Base-by-base conservation (phyloP, 2,797 vertebrate species). In the Strix occidentalis region DNA sequence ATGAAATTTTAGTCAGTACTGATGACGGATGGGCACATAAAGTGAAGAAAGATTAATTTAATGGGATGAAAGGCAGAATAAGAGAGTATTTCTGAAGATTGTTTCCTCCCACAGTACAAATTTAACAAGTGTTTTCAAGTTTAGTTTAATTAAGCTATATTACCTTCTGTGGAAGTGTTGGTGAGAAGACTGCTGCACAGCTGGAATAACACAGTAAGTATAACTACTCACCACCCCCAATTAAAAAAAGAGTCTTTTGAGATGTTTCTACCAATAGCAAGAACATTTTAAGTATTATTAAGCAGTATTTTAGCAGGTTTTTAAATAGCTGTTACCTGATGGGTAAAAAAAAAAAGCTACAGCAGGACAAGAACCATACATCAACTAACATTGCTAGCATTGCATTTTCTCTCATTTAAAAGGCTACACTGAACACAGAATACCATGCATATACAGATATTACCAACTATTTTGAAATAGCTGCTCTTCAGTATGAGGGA, bases 381-480 rank as follows among this genome's bases (percentile, higher is more conserved):
- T 33, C 60, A 92, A 50, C 96, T 74, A 64, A 9, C 72, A 41
- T 6, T 18, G 45, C 95, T 18, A 93, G 77, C 50, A 63, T 18
- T 82, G 82, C 76, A 75, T 28, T 46, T 31, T 46, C 39, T 45
- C 51, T 29, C 61, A 60, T 46, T 89, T 87, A 37, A 58, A 89
- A 41, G 89, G 84, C 91, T 81, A 93, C 92, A 85, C 51, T 37
- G 61, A 81, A 97, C 92, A 97, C 39, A 54, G 75, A 64, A 74
- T 79, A 78, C 95, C 97, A 97, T 97, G 97, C 96, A 97, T 33
- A 69, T 12, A 93, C 92, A 95, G 78, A 81, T 11, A 90, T 78
- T 82, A 93, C 87, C 91, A 61, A 31, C 84, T 82, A 95, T 35
- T 63, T 5, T 68, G 10, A 17, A 71, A 2, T 10, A 58, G 50